Percentiles rank a stretch among this genome's conserved stretches.
Conservation (phyloP, 1,140 invertebrate species). For the Heliconius melpomene region DNA sequence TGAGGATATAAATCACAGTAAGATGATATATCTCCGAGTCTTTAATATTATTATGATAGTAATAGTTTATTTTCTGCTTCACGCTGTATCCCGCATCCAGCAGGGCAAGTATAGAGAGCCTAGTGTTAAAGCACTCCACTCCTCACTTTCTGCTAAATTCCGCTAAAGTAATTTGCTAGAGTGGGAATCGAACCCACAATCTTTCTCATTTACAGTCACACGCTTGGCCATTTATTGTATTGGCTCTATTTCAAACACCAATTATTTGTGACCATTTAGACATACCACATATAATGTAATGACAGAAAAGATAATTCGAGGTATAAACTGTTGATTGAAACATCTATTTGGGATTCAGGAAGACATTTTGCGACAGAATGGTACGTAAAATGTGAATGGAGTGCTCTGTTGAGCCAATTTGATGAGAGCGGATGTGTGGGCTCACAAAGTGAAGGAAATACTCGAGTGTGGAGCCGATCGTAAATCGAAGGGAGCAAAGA, state of each 20-base stretch:
- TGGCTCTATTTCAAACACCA: conserved; percentile 22
- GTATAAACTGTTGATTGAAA: conserved; percentile 28
- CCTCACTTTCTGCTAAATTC: no score
- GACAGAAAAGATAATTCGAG: conserved; percentile 4
- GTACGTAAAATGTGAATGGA: conserved; percentile 36
- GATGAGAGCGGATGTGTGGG: conserved; percentile 44
- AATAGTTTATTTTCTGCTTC: background rate
- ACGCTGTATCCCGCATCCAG: no score
- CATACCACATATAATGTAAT: background rate
- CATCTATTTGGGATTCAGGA: conserved; percentile 19
- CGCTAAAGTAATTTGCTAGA: no score
- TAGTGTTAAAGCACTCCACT: no score
- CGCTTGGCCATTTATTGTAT: background rate
- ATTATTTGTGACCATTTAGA: conserved; percentile 16
- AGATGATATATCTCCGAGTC: conserved; percentile 1
- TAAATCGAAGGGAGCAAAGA: conserved; percentile 63
- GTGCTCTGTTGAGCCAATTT: conserved; percentile 44
- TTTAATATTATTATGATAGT: conserved; percentile 18
- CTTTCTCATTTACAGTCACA: no score
- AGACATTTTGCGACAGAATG: conserved; percentile 27
- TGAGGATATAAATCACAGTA: conserved; percentile 63
- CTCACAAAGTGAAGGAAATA: conserved; percentile 54
- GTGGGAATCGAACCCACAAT: no score
- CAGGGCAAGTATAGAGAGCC: no score
- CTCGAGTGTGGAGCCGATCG: conserved; percentile 49